Conservation (phyloP, 2,113 vertebrate species). For the Carassius carassius region DNA sequence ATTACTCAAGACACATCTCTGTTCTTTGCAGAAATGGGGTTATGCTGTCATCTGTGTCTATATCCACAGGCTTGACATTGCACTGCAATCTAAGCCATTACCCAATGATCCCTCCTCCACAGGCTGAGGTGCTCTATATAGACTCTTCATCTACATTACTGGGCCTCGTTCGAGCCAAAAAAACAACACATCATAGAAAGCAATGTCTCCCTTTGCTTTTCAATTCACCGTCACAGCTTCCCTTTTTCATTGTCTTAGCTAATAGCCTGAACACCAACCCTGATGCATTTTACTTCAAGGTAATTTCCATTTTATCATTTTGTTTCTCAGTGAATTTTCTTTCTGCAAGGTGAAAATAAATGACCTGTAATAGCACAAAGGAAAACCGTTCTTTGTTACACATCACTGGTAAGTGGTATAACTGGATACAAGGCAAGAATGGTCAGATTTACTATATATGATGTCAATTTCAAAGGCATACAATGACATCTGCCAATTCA, state of each 20-base stretch:
- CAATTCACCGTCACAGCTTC: background rate
- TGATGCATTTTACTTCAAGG: constrained; percentile 52
- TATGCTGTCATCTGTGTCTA: constrained; percentile 46
- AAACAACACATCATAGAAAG: constrained; percentile 17
- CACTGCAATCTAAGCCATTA: constrained; percentile 59
- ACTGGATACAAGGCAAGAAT: background rate
- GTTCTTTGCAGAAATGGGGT: constrained; percentile 17
- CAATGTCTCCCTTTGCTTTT: constrained; percentile 32
- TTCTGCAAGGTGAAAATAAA: constrained; percentile 7
- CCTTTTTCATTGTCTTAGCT: constrained; percentile 35
- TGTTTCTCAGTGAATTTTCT: background rate
- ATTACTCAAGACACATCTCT: background rate
- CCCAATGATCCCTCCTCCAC: constrained; percentile 49
- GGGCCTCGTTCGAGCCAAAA: constrained; percentile 20
- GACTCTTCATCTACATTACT: constrained; percentile 55
- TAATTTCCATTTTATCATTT: constrained; percentile 34
- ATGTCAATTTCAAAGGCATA: constrained; percentile 15
- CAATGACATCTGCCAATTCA: background rate
- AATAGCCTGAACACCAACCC: constrained; percentile 34
- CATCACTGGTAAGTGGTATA: background rate
- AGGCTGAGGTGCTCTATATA: constrained; percentile 46
- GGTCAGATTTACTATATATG: constrained; percentile 10
- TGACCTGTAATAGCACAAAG: background rate
- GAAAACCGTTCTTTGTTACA: background rate
- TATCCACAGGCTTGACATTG: constrained; percentile 55